Percentiles rank a stretch among this genome's conserved stretches.
Conservation (phyloP, 2,797 vertebrate genomes). For the Parauchenoglanis punctatus region DNA sequence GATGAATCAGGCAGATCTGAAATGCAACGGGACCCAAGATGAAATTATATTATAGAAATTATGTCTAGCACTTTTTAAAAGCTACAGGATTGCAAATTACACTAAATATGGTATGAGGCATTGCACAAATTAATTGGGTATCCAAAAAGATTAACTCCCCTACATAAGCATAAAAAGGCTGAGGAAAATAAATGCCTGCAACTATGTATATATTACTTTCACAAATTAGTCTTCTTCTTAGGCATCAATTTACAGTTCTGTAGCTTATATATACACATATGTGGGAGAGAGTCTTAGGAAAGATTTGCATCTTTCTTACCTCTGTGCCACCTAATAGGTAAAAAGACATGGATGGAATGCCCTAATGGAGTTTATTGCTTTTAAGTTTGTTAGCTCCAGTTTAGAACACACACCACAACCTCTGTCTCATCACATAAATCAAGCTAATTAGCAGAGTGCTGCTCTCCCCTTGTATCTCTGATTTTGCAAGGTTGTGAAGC, state of each 20-base stretch:
- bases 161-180: constrained; percentile 13
- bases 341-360: constrained; percentile 26
- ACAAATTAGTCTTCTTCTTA: constrained; percentile 40
- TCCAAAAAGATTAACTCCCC: not conserved
- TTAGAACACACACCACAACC: constrained; percentile 41
- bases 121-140: not conserved
- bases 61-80: not conserved
- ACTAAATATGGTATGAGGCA: constrained; percentile 2
- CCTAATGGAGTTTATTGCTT: constrained; percentile 27
- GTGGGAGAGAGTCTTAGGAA: not conserved
- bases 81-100: not conserved
- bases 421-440: constrained; percentile 49
- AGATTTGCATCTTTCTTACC: not conserved
- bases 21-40: not conserved
- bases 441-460: constrained; percentile 45
- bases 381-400: constrained; percentile 41
- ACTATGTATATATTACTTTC: constrained; percentile 31
- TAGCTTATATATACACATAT: not conserved
- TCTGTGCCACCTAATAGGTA: not conserved
- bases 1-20: not conserved
- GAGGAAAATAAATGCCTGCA: constrained; percentile 34
- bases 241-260: not conserved
- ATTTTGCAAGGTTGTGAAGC: constrained; percentile 36
- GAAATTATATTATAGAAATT: not conserved
- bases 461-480: constrained; percentile 43